phyloP scores from a whole-genome alignment of 2,113 vertebrate species.

The Pseudolaguvia tuberculata region DNA sequence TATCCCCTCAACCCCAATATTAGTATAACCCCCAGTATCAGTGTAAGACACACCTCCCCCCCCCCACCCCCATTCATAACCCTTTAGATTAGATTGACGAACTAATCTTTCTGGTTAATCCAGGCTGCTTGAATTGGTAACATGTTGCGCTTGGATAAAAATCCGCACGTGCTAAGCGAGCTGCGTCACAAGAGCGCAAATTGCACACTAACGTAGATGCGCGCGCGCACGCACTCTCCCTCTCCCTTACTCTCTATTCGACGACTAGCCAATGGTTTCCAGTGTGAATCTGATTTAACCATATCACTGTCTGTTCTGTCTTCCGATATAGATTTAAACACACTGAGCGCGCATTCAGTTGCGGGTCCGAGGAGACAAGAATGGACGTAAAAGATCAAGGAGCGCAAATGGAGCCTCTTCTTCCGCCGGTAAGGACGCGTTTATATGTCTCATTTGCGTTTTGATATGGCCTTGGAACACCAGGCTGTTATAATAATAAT shows the following conservation, averaged over 20 bases:
- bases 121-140: neutral
- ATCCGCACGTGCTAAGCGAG: slow-evolving; percentile 42
- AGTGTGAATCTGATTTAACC: slow-evolving; percentile 51
- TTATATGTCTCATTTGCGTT: neutral
- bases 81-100: too few species aligned
- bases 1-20: too few species aligned
- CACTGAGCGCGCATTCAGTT: neutral
- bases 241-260: neutral
- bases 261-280: slow-evolving; percentile 9
- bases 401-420: slow-evolving; percentile 95
- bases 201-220: slow-evolving; percentile 36
- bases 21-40: too few species aligned
- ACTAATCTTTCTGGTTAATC: neutral
- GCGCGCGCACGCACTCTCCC: neutral
- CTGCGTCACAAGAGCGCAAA: slow-evolving; percentile 47
- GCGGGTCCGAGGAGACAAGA: slow-evolving; percentile 41
- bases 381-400: slow-evolving; percentile 93
- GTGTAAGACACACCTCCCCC: too few species aligned
- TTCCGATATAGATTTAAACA: neutral
- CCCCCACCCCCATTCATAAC: too few species aligned
- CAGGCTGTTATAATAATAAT: neutral
- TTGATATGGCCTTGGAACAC: neutral
- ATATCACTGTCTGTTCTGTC: slow-evolving; percentile 12
- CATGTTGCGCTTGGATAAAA: neutral
- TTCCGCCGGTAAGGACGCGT: slow-evolving; percentile 79